Evolutionary conservation across 2,797 vertebrate species (phyloP), one percentile per base, ranked within the genome.

Genomic region (Australoheros facetus): DNA sequence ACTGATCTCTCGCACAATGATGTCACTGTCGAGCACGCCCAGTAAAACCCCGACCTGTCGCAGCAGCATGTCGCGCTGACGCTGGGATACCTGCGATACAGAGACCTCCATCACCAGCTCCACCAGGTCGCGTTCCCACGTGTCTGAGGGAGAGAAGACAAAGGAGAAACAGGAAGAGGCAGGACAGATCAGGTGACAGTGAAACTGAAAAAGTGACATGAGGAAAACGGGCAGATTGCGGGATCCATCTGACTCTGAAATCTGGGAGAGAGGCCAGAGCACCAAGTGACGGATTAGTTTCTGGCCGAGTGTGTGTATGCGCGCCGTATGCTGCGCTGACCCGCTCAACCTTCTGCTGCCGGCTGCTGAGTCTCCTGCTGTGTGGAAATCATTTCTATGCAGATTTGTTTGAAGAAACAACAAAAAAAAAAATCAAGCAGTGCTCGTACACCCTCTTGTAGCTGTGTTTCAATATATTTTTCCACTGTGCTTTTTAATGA

Each of bases 1-100:
- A 77, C 96, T 96, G 90, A 99, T 97, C 84, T 97, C 98, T 75
- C 98, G 96, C 60, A 99, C 97, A 0, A 94, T 96, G 89, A 99
- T 99, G 95, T 99, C 98, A 0, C 97, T 97, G 93, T 99, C 98
- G 1, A 99, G 95, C 79, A 99, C 96, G 5, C 97, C 97, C 78
- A 99, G 95, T 56, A 99, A 94, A 26, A 99, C 98, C 0, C 97
- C 97, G 0, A 99, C 98, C 90, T 99, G 98, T 14, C 98, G 96
- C 88, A 99, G 96, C 88, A 99, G 96, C 97, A 99, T 98, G 75
- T 98, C 98, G 23, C 97, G 97, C 94, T 98, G 98, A 11, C 97
- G 95, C 88, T 97, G 97, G 0, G 96, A 96, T 73, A 99, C 95
- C 91, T 98, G 96, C 74, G 97, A 97, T 55, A 99, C 97, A 0